Percentiles rank a stretch among this genome's conserved stretches.
Conservation (phyloP, 1,140 invertebrate species). For the Spodoptera frugiperda region DNA sequence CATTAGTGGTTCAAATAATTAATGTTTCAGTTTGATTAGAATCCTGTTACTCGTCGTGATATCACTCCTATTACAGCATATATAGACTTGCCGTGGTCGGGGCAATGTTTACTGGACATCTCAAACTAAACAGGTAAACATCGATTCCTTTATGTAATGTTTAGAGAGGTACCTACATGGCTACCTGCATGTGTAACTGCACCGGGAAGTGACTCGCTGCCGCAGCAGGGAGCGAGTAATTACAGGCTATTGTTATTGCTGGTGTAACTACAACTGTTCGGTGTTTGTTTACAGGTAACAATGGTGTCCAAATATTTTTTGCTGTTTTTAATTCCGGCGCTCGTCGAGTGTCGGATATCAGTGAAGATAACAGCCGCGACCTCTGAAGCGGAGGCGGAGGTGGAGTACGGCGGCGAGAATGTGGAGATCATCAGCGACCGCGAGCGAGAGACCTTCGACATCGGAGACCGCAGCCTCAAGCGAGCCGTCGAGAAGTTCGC, state of each 20-base stretch:
- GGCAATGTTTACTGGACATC: no score
- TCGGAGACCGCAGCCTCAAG: constrained; percentile 47
- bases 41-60: no score
- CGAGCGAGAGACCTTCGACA: constrained; percentile 43
- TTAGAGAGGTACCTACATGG: no score
- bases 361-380: constrained; percentile 15
- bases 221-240: no score
- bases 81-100: no score
- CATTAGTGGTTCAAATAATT: no score
- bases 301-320: constrained; percentile 13
- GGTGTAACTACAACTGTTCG: no score
- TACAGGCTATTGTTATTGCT: not conserved
- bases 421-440: constrained; percentile 47
- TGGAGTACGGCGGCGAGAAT: constrained; percentile 39
- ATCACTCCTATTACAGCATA: no score
- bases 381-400: not conserved
- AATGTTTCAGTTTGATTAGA: no score
- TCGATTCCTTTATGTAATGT: not conserved
- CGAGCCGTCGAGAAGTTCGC: constrained; percentile 30
- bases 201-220: no score
- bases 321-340: constrained; percentile 33
- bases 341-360: constrained; percentile 29
- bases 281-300: constrained; percentile 1
- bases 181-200: no score
- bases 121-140: not conserved